A percentile compares a stretch with the other conserved stretches of the same genome.
Conservation (phyloP, 2,888 invertebrate genomes). For the Allophyes oxyacanthae region DNA sequence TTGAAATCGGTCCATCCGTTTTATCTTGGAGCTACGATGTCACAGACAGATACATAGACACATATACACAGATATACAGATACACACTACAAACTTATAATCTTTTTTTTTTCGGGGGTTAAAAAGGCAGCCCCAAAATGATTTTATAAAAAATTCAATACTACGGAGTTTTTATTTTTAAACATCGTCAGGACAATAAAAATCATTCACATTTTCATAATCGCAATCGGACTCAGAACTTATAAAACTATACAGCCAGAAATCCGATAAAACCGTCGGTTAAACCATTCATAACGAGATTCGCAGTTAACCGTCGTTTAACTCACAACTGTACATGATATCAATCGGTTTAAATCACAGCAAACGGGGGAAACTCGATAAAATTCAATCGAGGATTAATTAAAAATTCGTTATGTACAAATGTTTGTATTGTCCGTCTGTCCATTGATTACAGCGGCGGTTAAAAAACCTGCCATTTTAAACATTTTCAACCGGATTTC, state of each 20-base stretch:
- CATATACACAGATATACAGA: too few relatives aligned
- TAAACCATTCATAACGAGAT: conserved; percentile 37
- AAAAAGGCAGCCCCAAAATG: too few relatives aligned
- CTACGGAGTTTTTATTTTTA: too few relatives aligned
- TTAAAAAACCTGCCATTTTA: conserved; percentile 46
- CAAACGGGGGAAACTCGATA: conserved; percentile 50
- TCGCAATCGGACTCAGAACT: background rate
- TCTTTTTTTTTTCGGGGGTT: too few relatives aligned
- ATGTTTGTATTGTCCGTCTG: conserved; percentile 57
- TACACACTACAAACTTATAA: too few relatives aligned
- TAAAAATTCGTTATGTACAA: conserved; percentile 61
- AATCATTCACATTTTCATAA: background rate
- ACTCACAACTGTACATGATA: conserved; percentile 37
- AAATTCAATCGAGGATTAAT: conserved; percentile 63
- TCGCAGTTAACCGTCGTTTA: conserved; percentile 29
- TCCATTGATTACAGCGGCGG: conserved; percentile 55
- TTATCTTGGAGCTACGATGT: too few relatives aligned
- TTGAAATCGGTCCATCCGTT: too few relatives aligned
- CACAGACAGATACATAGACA: too few relatives aligned
- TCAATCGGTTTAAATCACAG: conserved; percentile 47
- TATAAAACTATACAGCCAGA: conserved; percentile 12
- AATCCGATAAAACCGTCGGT: conserved; percentile 22
- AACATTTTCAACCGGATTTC: conserved; percentile 48
- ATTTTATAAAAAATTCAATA: too few relatives aligned
- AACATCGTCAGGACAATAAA: background rate